Percentiles rank a stretch among this genome's conserved stretches.
Conservation (phyloP, 1,140 invertebrate species). For the Plectus sambesii region DNA sequence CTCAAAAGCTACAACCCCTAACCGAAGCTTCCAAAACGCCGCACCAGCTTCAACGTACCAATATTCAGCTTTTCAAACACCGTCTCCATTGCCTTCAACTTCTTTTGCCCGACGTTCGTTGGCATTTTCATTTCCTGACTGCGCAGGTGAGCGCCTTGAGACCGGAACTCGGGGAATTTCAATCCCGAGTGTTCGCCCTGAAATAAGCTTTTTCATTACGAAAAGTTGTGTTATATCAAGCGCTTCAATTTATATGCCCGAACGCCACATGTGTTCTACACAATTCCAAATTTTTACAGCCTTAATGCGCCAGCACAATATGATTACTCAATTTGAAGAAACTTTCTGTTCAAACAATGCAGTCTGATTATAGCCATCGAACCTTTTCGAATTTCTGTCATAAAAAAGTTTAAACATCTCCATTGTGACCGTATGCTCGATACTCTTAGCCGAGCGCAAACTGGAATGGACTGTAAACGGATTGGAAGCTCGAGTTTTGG, state of each 20-base stretch:
- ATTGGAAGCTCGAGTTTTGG: too few relatives aligned
- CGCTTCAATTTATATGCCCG: constrained; percentile 7
- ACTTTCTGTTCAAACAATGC: too few relatives aligned
- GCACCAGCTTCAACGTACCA: constrained; percentile 21
- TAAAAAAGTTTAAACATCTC: too few relatives aligned
- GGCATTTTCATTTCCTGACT: constrained; percentile 36
- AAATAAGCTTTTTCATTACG: not conserved
- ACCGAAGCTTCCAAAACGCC: too few relatives aligned
- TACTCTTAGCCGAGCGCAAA: too few relatives aligned
- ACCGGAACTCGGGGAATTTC: constrained; percentile 24
- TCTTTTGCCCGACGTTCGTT: constrained; percentile 33
- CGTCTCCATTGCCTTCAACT: constrained; percentile 24
- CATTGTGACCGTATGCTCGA: too few relatives aligned
- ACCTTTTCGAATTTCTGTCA: too few relatives aligned
- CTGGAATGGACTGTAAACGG: too few relatives aligned
- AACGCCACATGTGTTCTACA: constrained; percentile 12
- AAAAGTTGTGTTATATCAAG: not conserved
- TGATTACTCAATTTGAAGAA: too few relatives aligned
- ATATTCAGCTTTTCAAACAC: constrained; percentile 20
- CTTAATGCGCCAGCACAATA: not conserved
- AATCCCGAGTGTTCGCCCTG: constrained; percentile 18
- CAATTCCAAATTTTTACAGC: not conserved
- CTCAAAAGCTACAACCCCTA: too few relatives aligned
- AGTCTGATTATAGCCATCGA: too few relatives aligned
- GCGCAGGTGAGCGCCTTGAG: constrained; percentile 30